Evolutionary conservation across 2,113 vertebrate species (phyloP), one percentile per base, ranked within the genome.

Genomic region (Procavia capensis): DNA sequence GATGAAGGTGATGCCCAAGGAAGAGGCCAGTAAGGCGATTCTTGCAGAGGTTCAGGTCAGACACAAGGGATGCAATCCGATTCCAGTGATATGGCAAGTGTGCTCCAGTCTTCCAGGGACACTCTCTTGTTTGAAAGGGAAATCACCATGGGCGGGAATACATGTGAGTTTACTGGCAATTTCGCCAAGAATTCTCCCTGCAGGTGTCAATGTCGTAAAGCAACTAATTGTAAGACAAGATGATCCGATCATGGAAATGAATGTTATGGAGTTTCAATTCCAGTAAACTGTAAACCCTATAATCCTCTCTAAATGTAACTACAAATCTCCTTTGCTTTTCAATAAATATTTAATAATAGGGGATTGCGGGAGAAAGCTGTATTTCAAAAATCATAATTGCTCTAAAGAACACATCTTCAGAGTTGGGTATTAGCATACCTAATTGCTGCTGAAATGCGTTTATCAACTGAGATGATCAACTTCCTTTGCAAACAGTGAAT

Each of bases 331-430:
- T 50, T 88, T 93, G 86, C 57, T 92, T 96, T 96, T 91, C 72
- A 90, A 89, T 94, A 88, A 96, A 92, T 87, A 95, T 93, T 94
- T 96, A 92, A 86, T 93, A 88, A 91, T 9, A 90, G 36, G 29
- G 64, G 41, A 81, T 90, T 95, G 41, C 31, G 29, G 31, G 72
- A 29, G 50, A 88, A 86, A 43, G 25, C 34, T 94, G 10, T 83
- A 31, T 83, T 94, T 96, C 36, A 80, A 91, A 89, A 75, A 47
- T 91, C 14, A 36, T 91, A 83, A 90, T 89, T 87, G 70, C 34
- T 80, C 11, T 36, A 81, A 79, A 83, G 74, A 83, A 95, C 75
- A 14, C 31, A 79, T 81, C 85, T 74, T 66, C 27, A 93, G 81
- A 83, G 3, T 10, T 78, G 90, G 34, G 66, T 79, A 72, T 86